These are phyloP conservation scores for Rhynchophorus ferrugineus DNA, from an alignment of 1,140 invertebrate genomes.

Conservation along the genomic window DNA sequence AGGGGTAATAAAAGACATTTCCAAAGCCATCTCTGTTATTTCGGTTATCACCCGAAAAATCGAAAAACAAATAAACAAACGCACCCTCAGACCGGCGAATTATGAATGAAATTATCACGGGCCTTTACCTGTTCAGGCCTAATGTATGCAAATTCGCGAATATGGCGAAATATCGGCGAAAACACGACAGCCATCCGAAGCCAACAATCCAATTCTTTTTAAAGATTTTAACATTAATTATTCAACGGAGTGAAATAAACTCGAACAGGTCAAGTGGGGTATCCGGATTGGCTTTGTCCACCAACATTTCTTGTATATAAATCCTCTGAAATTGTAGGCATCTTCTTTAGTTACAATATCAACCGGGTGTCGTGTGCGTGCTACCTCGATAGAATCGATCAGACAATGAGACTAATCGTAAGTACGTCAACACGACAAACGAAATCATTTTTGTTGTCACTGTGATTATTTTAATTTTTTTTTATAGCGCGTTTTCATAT, in stretches of 20 bases:
- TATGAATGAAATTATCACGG: too few relatives aligned
- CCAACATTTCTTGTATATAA: background rate
- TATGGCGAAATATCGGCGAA: too few relatives aligned
- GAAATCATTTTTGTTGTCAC: background rate
- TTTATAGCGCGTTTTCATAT: too few relatives aligned
- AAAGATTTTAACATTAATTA: background rate
- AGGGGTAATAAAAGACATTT: too few relatives aligned
- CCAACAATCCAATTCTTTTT: too few relatives aligned
- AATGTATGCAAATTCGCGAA: too few relatives aligned
- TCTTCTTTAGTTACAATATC: background rate
- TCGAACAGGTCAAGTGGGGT: background rate
- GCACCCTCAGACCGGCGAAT: too few relatives aligned
- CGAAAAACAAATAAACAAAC: too few relatives aligned
- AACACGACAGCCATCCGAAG: too few relatives aligned
- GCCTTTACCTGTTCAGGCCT: too few relatives aligned
- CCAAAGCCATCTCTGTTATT: too few relatives aligned
- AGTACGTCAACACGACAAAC: background rate
- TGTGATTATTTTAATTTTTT: background rate
- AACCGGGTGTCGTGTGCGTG: background rate
- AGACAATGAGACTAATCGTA: background rate
- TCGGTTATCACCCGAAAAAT: too few relatives aligned
- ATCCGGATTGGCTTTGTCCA: background rate
- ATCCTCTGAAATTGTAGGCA: background rate
- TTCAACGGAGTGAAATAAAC: background rate
- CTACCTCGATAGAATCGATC: background rate